Conservation (phyloP, 1,140 invertebrate species). For the Drosophila biarmipes region DNA sequence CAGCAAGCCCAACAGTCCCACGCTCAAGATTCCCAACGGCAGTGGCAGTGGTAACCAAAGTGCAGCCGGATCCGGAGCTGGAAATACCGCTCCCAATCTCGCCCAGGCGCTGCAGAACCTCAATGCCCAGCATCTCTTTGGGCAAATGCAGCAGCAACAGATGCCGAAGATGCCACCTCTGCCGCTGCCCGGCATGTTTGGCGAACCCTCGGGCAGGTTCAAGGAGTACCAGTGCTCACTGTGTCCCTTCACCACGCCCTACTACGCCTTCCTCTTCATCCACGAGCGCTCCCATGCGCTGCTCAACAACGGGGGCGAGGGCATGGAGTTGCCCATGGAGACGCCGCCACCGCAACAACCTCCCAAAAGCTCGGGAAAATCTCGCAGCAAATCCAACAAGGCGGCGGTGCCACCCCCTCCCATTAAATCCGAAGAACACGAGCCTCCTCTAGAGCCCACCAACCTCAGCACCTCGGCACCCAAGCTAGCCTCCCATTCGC, state of each 20-base stretch:
- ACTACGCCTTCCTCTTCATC: constrained; percentile 94
- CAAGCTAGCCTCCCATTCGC: constrained; percentile 14
- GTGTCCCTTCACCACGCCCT: constrained; percentile 94
- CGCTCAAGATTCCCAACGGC: constrained; percentile 87
- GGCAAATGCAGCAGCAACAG: constrained; percentile 71
- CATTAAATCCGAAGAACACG: constrained; percentile 2
- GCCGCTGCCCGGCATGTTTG: constrained; percentile 86
- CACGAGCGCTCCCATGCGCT: constrained; percentile 92
- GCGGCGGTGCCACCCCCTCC: constrained; percentile 3
- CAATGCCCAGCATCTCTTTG: constrained; percentile 79
- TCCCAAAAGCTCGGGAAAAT: constrained; percentile 14
- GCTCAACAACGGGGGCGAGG: constrained; percentile 59
- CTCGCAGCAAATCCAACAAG: constrained; percentile 38
- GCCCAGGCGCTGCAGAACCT: constrained; percentile 81
- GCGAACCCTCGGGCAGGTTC: constrained; percentile 79
- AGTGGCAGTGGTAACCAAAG: constrained; percentile 47
- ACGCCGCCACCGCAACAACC: constrained; percentile 23
- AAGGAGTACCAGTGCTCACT: constrained; percentile 95
- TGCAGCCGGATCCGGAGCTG: constrained; percentile 9
- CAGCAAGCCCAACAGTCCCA: constrained; percentile 85
- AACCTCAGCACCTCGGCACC: constrained; percentile 52
- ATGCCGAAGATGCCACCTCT: constrained; percentile 52
- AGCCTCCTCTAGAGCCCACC: constrained; percentile 51
- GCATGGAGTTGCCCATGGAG: constrained; percentile 47
- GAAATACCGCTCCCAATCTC: constrained; percentile 58